Evolutionary conservation across 2,888 invertebrate species (phyloP).

Genomic region (Himalopsyche kuldschensis): DNA sequence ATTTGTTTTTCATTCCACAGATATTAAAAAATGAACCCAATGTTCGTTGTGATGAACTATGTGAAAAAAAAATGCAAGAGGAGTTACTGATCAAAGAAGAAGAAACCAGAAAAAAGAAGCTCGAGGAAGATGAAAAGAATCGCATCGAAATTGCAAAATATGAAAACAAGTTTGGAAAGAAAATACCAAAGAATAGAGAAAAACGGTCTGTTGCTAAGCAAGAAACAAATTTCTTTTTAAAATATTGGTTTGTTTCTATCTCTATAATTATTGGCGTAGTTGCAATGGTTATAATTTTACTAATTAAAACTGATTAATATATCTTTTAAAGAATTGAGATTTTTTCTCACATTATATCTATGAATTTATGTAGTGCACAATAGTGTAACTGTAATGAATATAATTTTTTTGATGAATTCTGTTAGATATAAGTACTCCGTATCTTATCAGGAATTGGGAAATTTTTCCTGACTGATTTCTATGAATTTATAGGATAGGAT

Average conservation of each 20-base stretch:
- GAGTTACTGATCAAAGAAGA: conserved; percentile 58
- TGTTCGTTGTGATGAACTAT: conserved; percentile 67
- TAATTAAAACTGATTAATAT: neutral
- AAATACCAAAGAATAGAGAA: conserved; percentile 46
- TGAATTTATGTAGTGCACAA: too few relatives aligned
- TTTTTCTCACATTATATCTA: too few relatives aligned
- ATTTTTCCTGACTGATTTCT: too few relatives aligned
- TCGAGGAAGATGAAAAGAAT: conserved; percentile 69
- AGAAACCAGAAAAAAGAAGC: conserved; percentile 59
- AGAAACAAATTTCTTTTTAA: neutral
- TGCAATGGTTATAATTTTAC: neutral
- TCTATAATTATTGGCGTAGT: neutral
- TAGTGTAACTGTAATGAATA: too few relatives aligned
- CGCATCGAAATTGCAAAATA: conserved; percentile 74
- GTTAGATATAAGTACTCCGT: too few relatives aligned
- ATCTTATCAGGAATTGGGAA: too few relatives aligned
- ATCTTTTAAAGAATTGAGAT: too few relatives aligned
- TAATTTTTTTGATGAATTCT: too few relatives aligned
- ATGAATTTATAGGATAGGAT: too few relatives aligned
- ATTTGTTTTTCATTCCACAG: conserved; percentile 9
- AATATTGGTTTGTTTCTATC: neutral
- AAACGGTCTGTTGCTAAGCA: neutral
- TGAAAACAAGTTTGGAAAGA: conserved; percentile 74
- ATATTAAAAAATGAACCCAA: conserved; percentile 49
- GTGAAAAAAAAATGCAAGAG: conserved; percentile 61